phyloP scores from a whole-genome alignment of 2,113 vertebrate genomes.

The Enhydra lutris region DNA sequence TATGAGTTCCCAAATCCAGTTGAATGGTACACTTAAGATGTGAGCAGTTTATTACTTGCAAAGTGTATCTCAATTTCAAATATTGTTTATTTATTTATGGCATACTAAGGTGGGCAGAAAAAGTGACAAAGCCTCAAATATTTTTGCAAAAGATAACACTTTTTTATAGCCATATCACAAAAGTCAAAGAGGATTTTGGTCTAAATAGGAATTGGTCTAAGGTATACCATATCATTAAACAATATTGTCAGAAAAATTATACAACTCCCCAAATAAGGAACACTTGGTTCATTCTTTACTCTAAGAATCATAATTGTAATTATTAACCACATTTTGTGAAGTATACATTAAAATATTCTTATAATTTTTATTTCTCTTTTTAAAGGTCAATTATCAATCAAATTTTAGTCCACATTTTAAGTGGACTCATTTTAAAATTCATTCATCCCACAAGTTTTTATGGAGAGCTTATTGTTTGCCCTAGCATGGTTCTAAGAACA shows the following conservation, averaged over 20 bases:
- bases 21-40: not conserved
- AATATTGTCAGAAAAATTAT: slow-evolving; percentile 4
- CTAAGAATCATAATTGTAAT: not conserved
- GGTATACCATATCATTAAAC: not conserved
- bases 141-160: not conserved
- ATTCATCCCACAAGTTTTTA: not conserved
- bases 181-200: not conserved
- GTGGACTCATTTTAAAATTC: not conserved
- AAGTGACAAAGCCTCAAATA: not conserved
- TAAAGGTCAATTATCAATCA: not conserved
- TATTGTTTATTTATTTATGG: not conserved
- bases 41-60: not conserved
- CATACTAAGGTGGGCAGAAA: not conserved
- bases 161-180: not conserved
- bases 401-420: slow-evolving; percentile 12
- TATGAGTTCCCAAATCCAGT: not conserved
- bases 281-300: not conserved
- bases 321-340: not conserved
- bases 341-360: not conserved
- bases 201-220: not conserved
- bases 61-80: not conserved
- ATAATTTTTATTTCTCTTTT: slow-evolving; percentile 15
- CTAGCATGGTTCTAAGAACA: not conserved
- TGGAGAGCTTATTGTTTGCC: not conserved
- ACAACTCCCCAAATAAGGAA: not conserved